Conservation (phyloP, 2,888 invertebrate species). For the Listrodromus nycthemerus region DNA sequence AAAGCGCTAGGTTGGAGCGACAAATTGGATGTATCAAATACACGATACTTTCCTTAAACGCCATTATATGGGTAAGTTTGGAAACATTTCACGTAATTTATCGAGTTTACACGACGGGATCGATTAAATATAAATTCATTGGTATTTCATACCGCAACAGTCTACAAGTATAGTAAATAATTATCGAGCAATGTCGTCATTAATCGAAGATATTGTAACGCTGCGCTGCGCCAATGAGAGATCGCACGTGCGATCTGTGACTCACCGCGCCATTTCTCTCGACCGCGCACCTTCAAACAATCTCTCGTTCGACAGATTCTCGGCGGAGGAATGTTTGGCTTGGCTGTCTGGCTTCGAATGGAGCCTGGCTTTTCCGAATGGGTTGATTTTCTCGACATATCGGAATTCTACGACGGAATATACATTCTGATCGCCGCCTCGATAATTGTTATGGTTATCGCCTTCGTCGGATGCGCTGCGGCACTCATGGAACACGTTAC, state of each 20-base stretch:
- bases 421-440: constrained; percentile 92
- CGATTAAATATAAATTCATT: background rate
- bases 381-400: constrained; percentile 90
- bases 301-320: constrained; percentile 87
- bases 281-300: too few species aligned
- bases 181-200: background rate
- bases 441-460: constrained; percentile 90
- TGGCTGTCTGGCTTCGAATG: constrained; percentile 93
- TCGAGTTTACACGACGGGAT: too few species aligned
- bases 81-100: constrained; percentile 21
- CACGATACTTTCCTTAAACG: constrained; percentile 92
- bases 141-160: background rate
- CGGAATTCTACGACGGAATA: constrained; percentile 93
- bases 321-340: constrained; percentile 91
- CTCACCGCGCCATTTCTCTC: constrained; percentile 7
- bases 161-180: background rate
- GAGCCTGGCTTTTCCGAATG: constrained; percentile 94
- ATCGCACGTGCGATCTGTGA: constrained; percentile 38
- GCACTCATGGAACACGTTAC: constrained; percentile 91
- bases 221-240: background rate
- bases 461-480: constrained; percentile 93
- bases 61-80: constrained; percentile 91
- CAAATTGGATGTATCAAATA: constrained; percentile 93
- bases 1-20: constrained; percentile 88
- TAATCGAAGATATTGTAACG: background rate